Conservation (phyloP, 2,888 invertebrate genomes). For the Clepsis dumicolana region DNA sequence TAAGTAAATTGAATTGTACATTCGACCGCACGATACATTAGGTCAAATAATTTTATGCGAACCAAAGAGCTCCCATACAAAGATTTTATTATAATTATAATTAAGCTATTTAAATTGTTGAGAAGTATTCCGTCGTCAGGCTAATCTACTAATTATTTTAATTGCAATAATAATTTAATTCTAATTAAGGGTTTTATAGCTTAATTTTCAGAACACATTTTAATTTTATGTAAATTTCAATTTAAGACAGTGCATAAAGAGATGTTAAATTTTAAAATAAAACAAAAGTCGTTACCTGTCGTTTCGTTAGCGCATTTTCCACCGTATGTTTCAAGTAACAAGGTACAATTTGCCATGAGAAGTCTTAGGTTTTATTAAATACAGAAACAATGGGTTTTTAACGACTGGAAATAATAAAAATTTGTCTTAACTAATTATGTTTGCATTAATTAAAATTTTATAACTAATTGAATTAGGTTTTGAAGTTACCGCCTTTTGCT, state of each 20-base stretch:
- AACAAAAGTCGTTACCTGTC: background rate
- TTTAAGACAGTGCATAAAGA: slow-evolving; percentile 24
- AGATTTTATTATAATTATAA: background rate
- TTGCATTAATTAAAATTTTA: slow-evolving; percentile 21
- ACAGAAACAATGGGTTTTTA: slow-evolving; percentile 20
- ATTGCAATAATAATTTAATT: background rate
- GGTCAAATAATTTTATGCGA: background rate
- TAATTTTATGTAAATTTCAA: slow-evolving; percentile 25
- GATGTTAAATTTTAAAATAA: slow-evolving; percentile 1
- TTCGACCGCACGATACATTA: background rate
- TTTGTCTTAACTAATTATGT: slow-evolving; percentile 26
- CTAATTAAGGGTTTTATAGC: slow-evolving; percentile 21
- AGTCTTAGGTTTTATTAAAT: slow-evolving; percentile 6
- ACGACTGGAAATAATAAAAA: slow-evolving; percentile 17
- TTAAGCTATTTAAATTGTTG: background rate
- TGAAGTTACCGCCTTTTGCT: slow-evolving; percentile 18
- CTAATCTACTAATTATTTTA: background rate
- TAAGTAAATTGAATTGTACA: too few relatives aligned
- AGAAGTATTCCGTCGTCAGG: background rate
- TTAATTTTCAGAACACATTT: slow-evolving; percentile 31
- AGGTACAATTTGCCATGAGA: background rate
- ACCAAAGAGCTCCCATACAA: background rate
- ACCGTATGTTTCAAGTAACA: background rate
- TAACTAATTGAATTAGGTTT: slow-evolving; percentile 15
- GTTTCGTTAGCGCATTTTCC: background rate